phyloP scores from a whole-genome alignment of 2,888 invertebrate genomes.

The Malacosoma neustria region DNA sequence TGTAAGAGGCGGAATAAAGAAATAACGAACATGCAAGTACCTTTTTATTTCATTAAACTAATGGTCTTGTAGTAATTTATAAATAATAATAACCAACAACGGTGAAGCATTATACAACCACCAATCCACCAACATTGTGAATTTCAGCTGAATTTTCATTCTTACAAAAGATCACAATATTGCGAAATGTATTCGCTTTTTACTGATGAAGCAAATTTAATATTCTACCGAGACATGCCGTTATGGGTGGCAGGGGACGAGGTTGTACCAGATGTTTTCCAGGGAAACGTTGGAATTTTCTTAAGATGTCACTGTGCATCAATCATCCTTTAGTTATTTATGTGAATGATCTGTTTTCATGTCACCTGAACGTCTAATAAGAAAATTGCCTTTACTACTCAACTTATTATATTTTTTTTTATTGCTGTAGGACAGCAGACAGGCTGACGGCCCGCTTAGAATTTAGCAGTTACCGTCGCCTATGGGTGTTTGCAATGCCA shows the following conservation, averaged over 20 bases:
- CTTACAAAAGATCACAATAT: constrained; percentile 49
- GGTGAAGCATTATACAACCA: neutral
- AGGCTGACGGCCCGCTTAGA: too few species aligned
- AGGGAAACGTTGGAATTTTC: constrained; percentile 39
- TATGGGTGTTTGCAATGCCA: too few species aligned
- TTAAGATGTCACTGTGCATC: constrained; percentile 31
- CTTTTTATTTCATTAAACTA: too few species aligned
- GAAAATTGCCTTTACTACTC: too few species aligned
- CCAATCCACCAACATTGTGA: constrained; percentile 1
- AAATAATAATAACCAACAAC: neutral
- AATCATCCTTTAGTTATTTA: constrained; percentile 29
- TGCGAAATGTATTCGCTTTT: constrained; percentile 40
- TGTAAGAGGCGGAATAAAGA: too few species aligned
- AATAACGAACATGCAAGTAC: too few species aligned
- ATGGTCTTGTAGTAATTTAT: too few species aligned
- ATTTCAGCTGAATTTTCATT: constrained; percentile 21
- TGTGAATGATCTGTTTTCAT: neutral
- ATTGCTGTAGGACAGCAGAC: too few species aligned
- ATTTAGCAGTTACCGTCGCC: too few species aligned
- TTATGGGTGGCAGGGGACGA: constrained; percentile 27
- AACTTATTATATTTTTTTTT: too few species aligned
- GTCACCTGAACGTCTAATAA: too few species aligned
- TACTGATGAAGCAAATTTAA: constrained; percentile 59
- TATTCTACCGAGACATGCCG: constrained; percentile 49
- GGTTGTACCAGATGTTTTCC: constrained; percentile 15